These are phyloP conservation scores for Cistogaster globosa DNA, from an alignment of 2,888 invertebrate genomes.

Conservation along the genomic window DNA sequence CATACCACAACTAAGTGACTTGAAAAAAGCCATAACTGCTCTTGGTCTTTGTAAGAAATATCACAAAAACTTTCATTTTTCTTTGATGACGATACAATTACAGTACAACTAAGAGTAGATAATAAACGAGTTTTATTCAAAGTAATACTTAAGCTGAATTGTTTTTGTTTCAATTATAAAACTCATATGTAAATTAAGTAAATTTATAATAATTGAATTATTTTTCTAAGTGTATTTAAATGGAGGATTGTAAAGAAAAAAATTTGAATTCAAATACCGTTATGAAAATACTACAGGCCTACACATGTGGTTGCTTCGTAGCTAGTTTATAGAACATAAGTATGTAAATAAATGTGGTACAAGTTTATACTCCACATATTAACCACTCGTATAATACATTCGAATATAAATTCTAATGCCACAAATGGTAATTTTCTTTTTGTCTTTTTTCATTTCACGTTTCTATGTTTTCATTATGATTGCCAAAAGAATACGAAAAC, in stretches of 20 bases:
- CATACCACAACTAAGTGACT: too few species aligned
- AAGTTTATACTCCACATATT: slow-evolving; percentile 56
- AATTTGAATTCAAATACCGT: slow-evolving; percentile 69
- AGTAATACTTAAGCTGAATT: too few species aligned
- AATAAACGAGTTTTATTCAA: too few species aligned
- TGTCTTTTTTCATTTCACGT: slow-evolving; percentile 18
- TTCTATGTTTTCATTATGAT: slow-evolving; percentile 29
- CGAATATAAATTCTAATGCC: slow-evolving; percentile 61
- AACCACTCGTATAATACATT: slow-evolving; percentile 56
- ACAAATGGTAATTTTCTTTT: slow-evolving; percentile 63
- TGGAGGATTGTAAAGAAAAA: slow-evolving; percentile 22
- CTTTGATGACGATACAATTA: too few species aligned
- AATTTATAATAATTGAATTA: too few species aligned
- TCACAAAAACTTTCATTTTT: too few species aligned
- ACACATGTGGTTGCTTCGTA: slow-evolving; percentile 60
- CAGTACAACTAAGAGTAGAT: too few species aligned
- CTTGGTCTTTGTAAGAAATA: too few species aligned
- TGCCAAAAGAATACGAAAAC: slow-evolving; percentile 33
- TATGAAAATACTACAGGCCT: slow-evolving; percentile 57
- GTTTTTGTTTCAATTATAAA: too few species aligned
- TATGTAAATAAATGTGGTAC: slow-evolving; percentile 31
- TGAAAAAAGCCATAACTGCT: too few species aligned
- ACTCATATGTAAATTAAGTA: too few species aligned
- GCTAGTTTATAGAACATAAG: slow-evolving; percentile 19
- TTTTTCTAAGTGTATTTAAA: neutral